Percentiles rank a stretch among this genome's conserved stretches.
Conservation (phyloP, 2,888 invertebrate species). For the Agrochola lychnidis region DNA sequence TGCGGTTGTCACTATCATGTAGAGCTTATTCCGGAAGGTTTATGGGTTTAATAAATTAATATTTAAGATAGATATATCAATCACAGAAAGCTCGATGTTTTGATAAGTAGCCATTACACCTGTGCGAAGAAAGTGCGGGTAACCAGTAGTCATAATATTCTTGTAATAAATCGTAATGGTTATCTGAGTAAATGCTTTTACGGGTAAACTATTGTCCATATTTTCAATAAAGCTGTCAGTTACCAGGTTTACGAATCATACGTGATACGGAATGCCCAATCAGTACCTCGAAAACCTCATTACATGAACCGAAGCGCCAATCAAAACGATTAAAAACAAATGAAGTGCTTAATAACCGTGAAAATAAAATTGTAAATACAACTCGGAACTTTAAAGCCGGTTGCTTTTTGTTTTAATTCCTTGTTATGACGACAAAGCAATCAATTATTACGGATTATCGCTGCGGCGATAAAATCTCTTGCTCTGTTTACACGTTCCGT, state of each 20-base stretch:
- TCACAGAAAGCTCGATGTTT: too few relatives aligned
- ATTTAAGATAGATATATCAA: too few relatives aligned
- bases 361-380: slow-evolving; percentile 21
- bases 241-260: not conserved
- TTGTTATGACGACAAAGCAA: slow-evolving; percentile 46
- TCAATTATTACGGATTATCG: slow-evolving; percentile 55
- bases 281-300: slow-evolving; percentile 1
- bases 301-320: slow-evolving; percentile 5
- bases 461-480: slow-evolving; percentile 31
- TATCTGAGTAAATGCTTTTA: too few relatives aligned
- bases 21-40: too few relatives aligned
- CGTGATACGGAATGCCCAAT: not conserved
- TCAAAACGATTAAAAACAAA: slow-evolving; percentile 22
- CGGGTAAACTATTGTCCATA: too few relatives aligned
- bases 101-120: too few relatives aligned
- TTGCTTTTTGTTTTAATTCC: slow-evolving; percentile 26
- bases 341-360: not conserved
- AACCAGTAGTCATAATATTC: too few relatives aligned
- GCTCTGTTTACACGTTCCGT: not conserved
- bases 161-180: too few relatives aligned
- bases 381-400: slow-evolving; percentile 17
- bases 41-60: too few relatives aligned
- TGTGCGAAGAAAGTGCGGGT: too few relatives aligned
- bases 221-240: too few relatives aligned
- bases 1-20: too few relatives aligned